These are phyloP conservation scores for Heliconius hewitsoni DNA, from an alignment of 1,140 invertebrate genomes.

Conservation along the genomic window DNA sequence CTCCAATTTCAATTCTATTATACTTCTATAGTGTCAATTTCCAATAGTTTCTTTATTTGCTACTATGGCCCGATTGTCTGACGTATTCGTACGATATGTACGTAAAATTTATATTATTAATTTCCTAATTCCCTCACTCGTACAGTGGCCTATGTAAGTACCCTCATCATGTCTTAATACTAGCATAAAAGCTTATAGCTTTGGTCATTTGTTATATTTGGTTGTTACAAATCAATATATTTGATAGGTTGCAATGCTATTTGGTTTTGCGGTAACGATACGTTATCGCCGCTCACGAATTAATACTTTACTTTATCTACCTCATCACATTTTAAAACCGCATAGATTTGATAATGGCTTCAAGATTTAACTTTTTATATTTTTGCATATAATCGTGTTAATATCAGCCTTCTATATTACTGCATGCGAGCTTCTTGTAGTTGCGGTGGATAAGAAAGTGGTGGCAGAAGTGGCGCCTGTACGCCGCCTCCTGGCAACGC, in stretches of 20 bases:
- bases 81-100: slow-evolving; percentile 39
- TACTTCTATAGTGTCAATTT: slow-evolving; percentile 1
- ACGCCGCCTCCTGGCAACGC: slow-evolving; percentile 84
- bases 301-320: slow-evolving; percentile 23
- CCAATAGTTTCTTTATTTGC: slow-evolving; percentile 24
- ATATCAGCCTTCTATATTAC: slow-evolving; percentile 45
- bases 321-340: slow-evolving; percentile 32
- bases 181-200: slow-evolving; percentile 73
- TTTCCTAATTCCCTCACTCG: slow-evolving; percentile 39
- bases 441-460: slow-evolving; percentile 73
- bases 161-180: slow-evolving; percentile 55
- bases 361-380: neutral
- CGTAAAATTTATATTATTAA: slow-evolving; percentile 32
- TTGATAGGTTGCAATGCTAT: slow-evolving; percentile 41
- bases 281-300: slow-evolving; percentile 16
- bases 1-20: neutral
- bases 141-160: slow-evolving; percentile 44
- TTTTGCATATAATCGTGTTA: slow-evolving; percentile 8
- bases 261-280: slow-evolving; percentile 52
- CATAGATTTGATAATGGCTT: slow-evolving; percentile 20
- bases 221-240: slow-evolving; percentile 51
- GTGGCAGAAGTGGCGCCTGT: slow-evolving; percentile 83
- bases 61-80: slow-evolving; percentile 30
- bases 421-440: slow-evolving; percentile 80
- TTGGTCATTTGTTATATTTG: slow-evolving; percentile 74